A percentile compares a stretch with the other conserved stretches of the same genome.
Evolutionary conservation across 2,888 invertebrate species (phyloP).

Genomic region (Lydus trimaculatus): DNA sequence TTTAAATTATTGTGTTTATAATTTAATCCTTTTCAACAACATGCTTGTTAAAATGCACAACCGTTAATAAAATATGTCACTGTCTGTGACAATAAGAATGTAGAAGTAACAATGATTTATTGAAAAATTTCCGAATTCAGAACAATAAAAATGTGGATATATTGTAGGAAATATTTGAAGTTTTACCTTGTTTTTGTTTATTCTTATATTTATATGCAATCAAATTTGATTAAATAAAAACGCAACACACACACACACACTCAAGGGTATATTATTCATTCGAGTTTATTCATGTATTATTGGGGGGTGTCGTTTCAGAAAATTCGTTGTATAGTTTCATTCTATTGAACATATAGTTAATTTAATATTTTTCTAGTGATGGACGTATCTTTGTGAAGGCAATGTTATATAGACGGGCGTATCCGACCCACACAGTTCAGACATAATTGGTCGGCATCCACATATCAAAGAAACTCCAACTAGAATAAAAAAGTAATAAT

Average conservation of each 20-base stretch:
- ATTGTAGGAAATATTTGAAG: too few species aligned
- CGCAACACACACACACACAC: too few species aligned
- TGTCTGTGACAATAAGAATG: background rate
- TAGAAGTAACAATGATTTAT: background rate
- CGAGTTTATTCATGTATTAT: slow-evolving; percentile 17
- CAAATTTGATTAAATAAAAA: background rate
- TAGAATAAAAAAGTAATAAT: slow-evolving; percentile 2
- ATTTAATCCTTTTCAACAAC: background rate
- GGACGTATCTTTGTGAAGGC: slow-evolving; percentile 44
- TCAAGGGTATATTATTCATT: background rate
- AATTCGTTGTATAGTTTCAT: slow-evolving; percentile 27
- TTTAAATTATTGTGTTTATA: background rate
- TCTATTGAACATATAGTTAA: slow-evolving; percentile 47
- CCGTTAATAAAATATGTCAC: background rate
- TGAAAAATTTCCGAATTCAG: too few species aligned
- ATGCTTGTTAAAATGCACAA: background rate
- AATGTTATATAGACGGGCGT: slow-evolving; percentile 45
- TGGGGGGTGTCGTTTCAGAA: slow-evolving; percentile 6
- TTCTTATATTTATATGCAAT: background rate
- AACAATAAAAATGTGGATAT: too few species aligned
- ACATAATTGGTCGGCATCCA: slow-evolving; percentile 60
- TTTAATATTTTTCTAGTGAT: slow-evolving; percentile 54
- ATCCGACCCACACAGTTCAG: slow-evolving; percentile 57
- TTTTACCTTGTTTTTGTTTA: background rate
- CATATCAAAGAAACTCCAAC: slow-evolving; percentile 50